These are phyloP conservation scores for Pedicia rivosa DNA, from an alignment of 2,888 invertebrate species.

Conservation along the genomic window DNA sequence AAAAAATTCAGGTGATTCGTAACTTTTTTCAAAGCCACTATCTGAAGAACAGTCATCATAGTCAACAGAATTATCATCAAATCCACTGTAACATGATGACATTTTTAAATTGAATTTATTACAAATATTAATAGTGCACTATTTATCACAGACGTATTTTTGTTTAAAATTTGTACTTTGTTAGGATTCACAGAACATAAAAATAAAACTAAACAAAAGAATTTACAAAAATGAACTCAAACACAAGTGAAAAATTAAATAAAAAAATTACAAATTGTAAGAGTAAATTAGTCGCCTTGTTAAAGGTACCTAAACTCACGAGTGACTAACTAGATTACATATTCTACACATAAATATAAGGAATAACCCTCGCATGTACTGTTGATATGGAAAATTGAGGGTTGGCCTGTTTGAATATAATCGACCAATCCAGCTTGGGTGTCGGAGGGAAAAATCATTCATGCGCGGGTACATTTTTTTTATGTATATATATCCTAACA, in stretches of 20 bases:
- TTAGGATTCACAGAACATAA: background rate
- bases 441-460: constrained; percentile 4
- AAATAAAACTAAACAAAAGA: background rate
- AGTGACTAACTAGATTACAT: constrained; percentile 1
- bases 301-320: background rate
- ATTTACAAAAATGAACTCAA: too few relatives aligned
- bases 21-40: constrained; percentile 61
- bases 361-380: constrained; percentile 2
- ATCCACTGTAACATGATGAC: constrained; percentile 28
- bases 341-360: constrained; percentile 1
- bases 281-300: background rate
- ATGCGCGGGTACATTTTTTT: constrained; percentile 4
- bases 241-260: background rate
- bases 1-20: too few relatives aligned
- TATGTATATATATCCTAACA: too few relatives aligned
- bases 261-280: background rate
- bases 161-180: background rate
- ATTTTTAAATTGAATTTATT: constrained; percentile 15
- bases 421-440: constrained; percentile 1
- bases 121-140: background rate
- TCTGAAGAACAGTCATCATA: constrained; percentile 48
- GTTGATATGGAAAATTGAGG: background rate
- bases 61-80: constrained; percentile 26
- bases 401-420: constrained; percentile 4
- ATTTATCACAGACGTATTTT: constrained; percentile 3